Base-by-base conservation (phyloP, 2,113 vertebrate species). In the Zosterops hypoxanthus region DNA sequence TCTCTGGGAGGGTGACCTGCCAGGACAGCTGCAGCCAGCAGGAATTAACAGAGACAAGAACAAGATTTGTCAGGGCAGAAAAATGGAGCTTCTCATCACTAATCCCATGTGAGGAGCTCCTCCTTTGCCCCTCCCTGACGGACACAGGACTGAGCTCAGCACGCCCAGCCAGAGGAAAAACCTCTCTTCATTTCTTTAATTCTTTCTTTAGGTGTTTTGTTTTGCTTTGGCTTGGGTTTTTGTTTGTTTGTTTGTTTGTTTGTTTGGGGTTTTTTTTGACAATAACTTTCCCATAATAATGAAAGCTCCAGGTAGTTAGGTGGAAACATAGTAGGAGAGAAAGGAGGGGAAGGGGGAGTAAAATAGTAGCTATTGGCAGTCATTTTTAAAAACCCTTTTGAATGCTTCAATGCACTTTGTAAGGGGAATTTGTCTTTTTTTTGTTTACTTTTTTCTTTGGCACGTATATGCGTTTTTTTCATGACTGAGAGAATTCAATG, bases 1-100 rank as follows among this genome's bases (percentile, higher is more conserved):
- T 81, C 78, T 60, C 28, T 2, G 3, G 41, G 26, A 72, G 36
- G 33, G 26, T 92, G 83, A 96, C 76, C 68, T 87, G 69, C 68
- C 90, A 76, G 84, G 92, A 96, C 95, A 95, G 88, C 76, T 95
- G 96, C 83, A 94, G 82, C 39, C 57, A 86, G 82, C 8, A 17
- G 85, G 64, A 79, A 28, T 3, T 49, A 70, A 44, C 19, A 44
- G 85, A 82, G 85, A 79, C 93, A 81, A 78, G 85, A 81, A 59
- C 36, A 15, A 75, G 71, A 78, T 88, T 78, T 79, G 49, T 73
- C 33, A 53, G 88, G 49, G 65, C 22, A 82, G 64, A 69, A 77
- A 93, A 88, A 78, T 2, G 2, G 39, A 77, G 11, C 22, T 92
- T 92, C 85, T 92, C 85, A 39, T 66, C 4, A 3, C 39, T 78